phyloP scores from a whole-genome alignment of 2,113 vertebrate genomes.

The Etia nguti region DNA sequence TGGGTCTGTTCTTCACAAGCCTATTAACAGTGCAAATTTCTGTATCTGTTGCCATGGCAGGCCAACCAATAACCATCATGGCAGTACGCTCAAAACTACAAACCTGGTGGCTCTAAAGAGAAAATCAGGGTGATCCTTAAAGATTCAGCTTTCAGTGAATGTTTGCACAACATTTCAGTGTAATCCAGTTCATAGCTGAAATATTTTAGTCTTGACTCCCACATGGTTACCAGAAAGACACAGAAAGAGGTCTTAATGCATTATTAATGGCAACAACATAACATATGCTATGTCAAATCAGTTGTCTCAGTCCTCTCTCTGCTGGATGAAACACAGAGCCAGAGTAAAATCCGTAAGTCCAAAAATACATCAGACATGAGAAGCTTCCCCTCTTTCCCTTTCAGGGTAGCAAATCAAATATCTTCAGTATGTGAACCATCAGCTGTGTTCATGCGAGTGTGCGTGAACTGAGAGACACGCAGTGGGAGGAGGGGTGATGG shows the following conservation, averaged over 20 bases:
- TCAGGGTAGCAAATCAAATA: not conserved
- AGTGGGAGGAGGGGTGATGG: not conserved
- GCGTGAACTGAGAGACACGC: not conserved
- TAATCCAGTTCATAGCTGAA: not conserved
- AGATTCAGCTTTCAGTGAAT: not conserved
- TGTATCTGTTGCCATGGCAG: not conserved
- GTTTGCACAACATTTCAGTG: not conserved
- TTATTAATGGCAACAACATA: not conserved
- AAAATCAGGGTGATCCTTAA: not conserved
- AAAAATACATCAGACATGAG: conserved; percentile 12
- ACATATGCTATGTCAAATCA: not conserved
- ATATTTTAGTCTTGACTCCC: not conserved
- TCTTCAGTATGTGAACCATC: conserved; percentile 16
- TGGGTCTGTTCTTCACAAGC: too few relatives aligned
- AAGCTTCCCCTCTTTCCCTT: not conserved
- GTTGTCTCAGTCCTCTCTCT: not conserved
- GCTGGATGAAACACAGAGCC: not conserved
- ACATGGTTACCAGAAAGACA: not conserved
- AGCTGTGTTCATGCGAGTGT: not conserved
- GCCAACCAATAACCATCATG: too few relatives aligned
- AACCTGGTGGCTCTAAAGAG: not conserved
- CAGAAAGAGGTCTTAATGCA: not conserved
- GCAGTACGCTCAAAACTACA: not conserved
- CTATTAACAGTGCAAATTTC: fast-evolving
- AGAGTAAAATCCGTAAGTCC: not conserved